Evolutionary conservation across 2,113 vertebrate species (phyloP).

Genomic region (Dolichotis patagonum): DNA sequence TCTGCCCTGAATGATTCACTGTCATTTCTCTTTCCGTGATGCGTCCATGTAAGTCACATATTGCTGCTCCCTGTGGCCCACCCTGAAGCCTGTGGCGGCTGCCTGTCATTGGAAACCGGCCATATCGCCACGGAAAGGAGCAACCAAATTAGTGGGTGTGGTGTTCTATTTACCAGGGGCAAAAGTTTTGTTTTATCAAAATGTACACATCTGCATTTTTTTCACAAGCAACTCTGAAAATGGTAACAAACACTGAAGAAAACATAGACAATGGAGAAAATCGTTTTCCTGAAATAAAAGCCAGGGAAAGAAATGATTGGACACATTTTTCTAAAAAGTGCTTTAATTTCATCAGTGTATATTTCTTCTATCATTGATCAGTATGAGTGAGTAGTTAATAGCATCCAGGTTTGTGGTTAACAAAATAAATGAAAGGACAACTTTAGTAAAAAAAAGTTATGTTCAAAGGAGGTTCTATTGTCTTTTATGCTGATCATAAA

Average conservation of each 20-base stretch:
- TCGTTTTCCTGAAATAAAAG: neutral
- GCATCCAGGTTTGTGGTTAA: neutral
- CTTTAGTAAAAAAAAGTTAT: neutral
- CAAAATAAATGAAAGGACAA: neutral
- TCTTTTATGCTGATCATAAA: neutral
- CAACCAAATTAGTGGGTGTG: neutral
- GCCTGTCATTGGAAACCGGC: neutral
- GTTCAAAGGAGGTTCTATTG: neutral
- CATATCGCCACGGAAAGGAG: neutral
- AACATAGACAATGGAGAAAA: neutral
- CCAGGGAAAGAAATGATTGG: neutral
- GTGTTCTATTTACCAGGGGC: neutral
- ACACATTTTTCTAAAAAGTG: neutral
- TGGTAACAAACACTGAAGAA: neutral
- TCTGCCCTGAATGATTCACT: neutral
- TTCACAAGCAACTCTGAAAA: neutral
- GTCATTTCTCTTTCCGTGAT: neutral
- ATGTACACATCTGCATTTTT: neutral
- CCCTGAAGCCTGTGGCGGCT: neutral
- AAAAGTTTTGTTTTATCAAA: neutral
- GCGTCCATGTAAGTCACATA: accelerated
- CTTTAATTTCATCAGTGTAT: neutral
- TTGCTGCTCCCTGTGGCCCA: accelerated
- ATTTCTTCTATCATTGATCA: neutral
- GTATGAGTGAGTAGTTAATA: neutral